phyloP scores from a whole-genome alignment of 1,140 invertebrate species.

The Drosophila subpulchrella region DNA sequence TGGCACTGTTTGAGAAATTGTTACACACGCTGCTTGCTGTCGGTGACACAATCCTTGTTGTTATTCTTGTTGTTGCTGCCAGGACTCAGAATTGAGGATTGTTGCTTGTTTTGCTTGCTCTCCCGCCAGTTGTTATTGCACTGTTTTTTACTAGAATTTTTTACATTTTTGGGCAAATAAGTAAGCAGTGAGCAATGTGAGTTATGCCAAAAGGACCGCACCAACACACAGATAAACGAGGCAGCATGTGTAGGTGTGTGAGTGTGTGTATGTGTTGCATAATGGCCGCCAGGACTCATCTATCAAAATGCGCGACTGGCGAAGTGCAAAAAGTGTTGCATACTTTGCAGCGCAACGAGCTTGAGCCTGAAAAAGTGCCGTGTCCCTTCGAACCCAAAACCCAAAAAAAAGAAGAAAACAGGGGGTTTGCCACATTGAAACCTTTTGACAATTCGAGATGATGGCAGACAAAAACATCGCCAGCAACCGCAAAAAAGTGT shows the following conservation, averaged over 20 bases:
- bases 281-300: constrained; percentile 77
- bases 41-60: constrained; percentile 57
- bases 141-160: constrained; percentile 59
- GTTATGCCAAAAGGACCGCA: constrained; percentile 71
- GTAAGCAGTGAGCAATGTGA: constrained; percentile 64
- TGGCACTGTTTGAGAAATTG: constrained; percentile 82
- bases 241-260: neutral
- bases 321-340: constrained; percentile 69
- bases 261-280: constrained; percentile 55
- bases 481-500: constrained; percentile 34
- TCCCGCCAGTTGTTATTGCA: constrained; percentile 60
- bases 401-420: neutral
- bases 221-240: constrained; percentile 27
- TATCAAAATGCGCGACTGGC: constrained; percentile 73
- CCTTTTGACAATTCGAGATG: constrained; percentile 52
- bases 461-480: constrained; percentile 22
- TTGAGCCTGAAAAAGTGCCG: constrained; percentile 58
- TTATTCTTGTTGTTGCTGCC: constrained; percentile 29
- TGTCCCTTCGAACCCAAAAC: constrained; percentile 17
- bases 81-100: constrained; percentile 8
- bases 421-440: neutral
- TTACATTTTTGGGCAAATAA: constrained; percentile 75
- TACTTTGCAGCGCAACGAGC: constrained; percentile 62
- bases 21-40: constrained; percentile 64
- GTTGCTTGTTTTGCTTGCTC: constrained; percentile 58